Conservation (phyloP, 1,140 invertebrate genomes). For the Adelges cooleyi region DNA sequence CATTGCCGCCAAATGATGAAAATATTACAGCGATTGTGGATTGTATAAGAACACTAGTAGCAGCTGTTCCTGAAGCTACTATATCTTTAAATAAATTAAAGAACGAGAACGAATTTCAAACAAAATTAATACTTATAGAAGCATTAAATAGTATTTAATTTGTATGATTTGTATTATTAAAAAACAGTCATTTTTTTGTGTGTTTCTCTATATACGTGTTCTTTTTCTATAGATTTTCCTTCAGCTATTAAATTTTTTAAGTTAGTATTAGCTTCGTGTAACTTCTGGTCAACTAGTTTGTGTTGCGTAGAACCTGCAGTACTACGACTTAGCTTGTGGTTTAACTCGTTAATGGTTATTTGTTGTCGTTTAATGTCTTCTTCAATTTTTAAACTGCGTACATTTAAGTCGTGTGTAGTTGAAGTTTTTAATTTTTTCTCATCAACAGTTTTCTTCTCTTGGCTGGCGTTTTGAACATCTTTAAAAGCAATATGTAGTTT, state of each 20-base stretch:
- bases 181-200: constrained; percentile 33
- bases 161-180: constrained; percentile 17
- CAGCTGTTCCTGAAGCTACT: background rate
- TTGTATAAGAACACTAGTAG: background rate
- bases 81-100: background rate
- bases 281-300: constrained; percentile 47
- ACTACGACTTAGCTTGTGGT: constrained; percentile 50
- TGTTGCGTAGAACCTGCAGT: constrained; percentile 43
- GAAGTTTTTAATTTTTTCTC: constrained; percentile 43
- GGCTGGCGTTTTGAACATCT: constrained; percentile 33
- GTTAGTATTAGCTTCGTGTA: constrained; percentile 49
- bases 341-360: constrained; percentile 52
- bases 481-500: too few relatives aligned
- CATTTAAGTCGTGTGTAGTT: constrained; percentile 55
- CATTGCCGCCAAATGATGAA: background rate
- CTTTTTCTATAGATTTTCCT: constrained; percentile 45
- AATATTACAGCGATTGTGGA: constrained; percentile 1
- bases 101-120: background rate
- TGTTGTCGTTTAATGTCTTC: constrained; percentile 58
- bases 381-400: constrained; percentile 58
- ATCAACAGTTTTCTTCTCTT: constrained; percentile 36
- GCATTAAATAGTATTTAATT: background rate
- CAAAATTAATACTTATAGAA: constrained; percentile 1
- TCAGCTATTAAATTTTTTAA: constrained; percentile 46
- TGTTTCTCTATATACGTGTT: constrained; percentile 31